Evolutionary conservation across 2,888 invertebrate genomes (phyloP).

Genomic region (Lomographa bimaculata): DNA sequence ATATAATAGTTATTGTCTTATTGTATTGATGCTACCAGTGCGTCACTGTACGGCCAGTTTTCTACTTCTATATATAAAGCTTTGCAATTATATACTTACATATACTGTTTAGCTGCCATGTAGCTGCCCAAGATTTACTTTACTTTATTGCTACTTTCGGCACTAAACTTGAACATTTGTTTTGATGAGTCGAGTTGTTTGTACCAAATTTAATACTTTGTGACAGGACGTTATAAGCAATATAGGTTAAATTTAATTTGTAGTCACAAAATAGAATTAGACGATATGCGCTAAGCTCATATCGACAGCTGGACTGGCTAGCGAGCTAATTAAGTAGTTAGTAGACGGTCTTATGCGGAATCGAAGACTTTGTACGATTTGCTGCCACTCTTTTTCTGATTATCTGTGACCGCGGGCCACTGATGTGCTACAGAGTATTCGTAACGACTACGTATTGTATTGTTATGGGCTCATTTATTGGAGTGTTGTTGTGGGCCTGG

Average conservation of each 20-base stretch:
- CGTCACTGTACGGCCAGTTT: constrained; percentile 6
- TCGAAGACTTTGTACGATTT: not conserved
- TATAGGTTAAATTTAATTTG: constrained; percentile 9
- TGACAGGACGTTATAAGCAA: not conserved
- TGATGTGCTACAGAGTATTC: not conserved
- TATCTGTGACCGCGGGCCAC: not conserved
- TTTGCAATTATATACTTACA: constrained; percentile 2
- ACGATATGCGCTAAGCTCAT: constrained; percentile 14
- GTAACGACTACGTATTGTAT: not conserved
- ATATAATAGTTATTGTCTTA: constrained; percentile 4
- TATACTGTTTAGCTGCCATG: not conserved
- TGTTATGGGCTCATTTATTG: too few species aligned
- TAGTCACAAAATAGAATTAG: constrained; percentile 2
- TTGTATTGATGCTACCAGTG: constrained; percentile 4
- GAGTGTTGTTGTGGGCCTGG: not conserved
- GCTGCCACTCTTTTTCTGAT: not conserved
- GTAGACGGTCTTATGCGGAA: not conserved
- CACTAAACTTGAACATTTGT: not conserved
- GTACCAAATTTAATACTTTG: too few species aligned
- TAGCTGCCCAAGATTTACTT: not conserved
- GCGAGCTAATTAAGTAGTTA: constrained; percentile 26
- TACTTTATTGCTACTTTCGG: constrained; percentile 1
- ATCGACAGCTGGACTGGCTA: constrained; percentile 29
- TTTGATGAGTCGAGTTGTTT: too few species aligned
- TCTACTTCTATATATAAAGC: constrained; percentile 1